Evolutionary conservation across 2,797 vertebrate species (phyloP).

Genomic region (Artibeus jamaicensis): DNA sequence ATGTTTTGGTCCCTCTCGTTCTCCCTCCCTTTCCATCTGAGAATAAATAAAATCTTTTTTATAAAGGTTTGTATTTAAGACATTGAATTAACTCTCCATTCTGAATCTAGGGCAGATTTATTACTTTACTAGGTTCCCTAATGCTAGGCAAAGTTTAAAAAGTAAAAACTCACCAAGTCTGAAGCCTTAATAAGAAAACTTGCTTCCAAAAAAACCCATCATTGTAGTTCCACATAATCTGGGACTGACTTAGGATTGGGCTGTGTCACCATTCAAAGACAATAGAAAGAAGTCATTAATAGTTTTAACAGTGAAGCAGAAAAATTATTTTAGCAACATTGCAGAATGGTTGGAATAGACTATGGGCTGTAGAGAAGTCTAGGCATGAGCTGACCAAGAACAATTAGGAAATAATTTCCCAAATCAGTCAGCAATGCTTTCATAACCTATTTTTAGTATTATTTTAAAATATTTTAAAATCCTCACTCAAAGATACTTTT

Average conservation of each 20-base stretch:
- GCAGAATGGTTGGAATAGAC: background rate
- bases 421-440: background rate
- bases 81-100: background rate
- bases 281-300: background rate
- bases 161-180: background rate
- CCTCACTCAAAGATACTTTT: too few relatives aligned
- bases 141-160: background rate
- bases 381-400: background rate
- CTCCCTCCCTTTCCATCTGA: too few relatives aligned
- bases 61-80: background rate
- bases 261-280: background rate
- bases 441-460: background rate
- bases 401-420: background rate
- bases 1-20: too few relatives aligned
- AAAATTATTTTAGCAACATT: constrained; percentile 30
- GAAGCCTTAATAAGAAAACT: background rate
- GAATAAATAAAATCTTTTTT: too few relatives aligned
- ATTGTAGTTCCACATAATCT: background rate
- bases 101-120: background rate
- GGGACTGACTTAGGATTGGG: background rate
- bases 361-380: background rate
- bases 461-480: background rate
- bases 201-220: background rate
- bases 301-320: background rate
- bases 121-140: background rate